Evolutionary conservation across 2,113 vertebrate species (phyloP).

Genomic region (Melanotaenia duboulayi): DNA sequence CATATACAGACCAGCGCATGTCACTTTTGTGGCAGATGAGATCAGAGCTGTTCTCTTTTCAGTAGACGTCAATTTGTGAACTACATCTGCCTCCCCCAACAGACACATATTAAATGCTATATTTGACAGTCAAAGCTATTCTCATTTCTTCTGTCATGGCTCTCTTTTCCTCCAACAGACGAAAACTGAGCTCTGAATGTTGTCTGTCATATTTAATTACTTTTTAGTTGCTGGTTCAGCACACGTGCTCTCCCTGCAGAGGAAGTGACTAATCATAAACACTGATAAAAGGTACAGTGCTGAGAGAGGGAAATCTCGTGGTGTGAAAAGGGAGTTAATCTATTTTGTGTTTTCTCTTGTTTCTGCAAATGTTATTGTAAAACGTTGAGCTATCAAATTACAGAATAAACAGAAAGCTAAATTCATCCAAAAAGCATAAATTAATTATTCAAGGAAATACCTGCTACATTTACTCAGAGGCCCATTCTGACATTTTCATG

Average conservation of each 20-base stretch:
- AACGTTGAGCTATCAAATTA: not conserved
- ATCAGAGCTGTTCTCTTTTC: slow-evolving; percentile 88
- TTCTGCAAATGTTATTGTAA: not conserved
- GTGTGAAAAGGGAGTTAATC: not conserved
- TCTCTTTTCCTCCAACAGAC: not conserved
- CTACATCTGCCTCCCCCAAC: slow-evolving; percentile 49
- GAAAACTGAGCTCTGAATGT: slow-evolving; percentile 6
- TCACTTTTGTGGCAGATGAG: slow-evolving; percentile 77
- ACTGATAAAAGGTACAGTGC: not conserved
- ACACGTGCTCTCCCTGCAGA: not conserved
- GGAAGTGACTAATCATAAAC: slow-evolving; percentile 7
- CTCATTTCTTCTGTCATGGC: slow-evolving; percentile 19
- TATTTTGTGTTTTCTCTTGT: not conserved
- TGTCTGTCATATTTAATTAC: slow-evolving; percentile 4
- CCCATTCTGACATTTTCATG: no score
- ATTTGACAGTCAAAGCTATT: not conserved
- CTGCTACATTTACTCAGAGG: not conserved
- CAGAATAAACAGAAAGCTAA: not conserved
- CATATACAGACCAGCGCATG: slow-evolving; percentile 27
- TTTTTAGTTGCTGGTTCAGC: not conserved
- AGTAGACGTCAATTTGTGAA: slow-evolving; percentile 82
- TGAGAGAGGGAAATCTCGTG: not conserved
- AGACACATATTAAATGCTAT: slow-evolving; percentile 12
- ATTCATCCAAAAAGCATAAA: no score
- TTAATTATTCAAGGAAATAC: not conserved